Percentiles rank a stretch among this genome's conserved stretches.
Conservation (phyloP, 2,888 invertebrate genomes). For the Thysanoteuthis rhombus region DNA sequence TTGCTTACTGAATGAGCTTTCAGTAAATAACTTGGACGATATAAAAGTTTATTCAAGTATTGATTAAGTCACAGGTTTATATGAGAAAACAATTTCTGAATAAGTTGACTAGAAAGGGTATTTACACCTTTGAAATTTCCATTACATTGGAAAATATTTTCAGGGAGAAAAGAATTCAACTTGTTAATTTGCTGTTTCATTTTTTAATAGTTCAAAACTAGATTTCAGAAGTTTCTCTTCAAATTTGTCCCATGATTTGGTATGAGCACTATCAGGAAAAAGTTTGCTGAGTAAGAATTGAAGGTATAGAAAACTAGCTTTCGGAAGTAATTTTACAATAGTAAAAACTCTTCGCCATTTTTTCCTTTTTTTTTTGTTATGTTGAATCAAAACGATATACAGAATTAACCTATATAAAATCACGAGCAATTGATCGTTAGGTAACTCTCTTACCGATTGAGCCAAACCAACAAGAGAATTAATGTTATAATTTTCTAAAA, state of each 20-base stretch:
- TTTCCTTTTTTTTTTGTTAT: no score
- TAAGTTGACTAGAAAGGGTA: not conserved
- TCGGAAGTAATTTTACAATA: no score
- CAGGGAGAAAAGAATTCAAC: not conserved
- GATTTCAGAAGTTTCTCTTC: not conserved
- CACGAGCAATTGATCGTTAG: no score
- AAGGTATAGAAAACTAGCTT: not conserved
- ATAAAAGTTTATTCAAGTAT: no score
- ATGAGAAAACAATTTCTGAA: not conserved
- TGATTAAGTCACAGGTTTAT: no score
- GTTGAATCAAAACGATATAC: no score
- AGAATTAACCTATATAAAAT: no score
- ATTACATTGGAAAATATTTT: not conserved
- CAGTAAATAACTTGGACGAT: not conserved
- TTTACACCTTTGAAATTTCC: not conserved
- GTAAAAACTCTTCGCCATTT: no score
- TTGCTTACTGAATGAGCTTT: not conserved
- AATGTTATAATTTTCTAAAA: no score
- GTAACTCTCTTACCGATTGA: no score
- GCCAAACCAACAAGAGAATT: no score
- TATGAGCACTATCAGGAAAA: not conserved
- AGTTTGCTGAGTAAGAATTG: not conserved
- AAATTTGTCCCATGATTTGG: not conserved
- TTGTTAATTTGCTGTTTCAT: not conserved
- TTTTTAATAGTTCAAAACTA: not conserved